phyloP scores from a whole-genome alignment of 2,888 invertebrate genomes.

The Drosophila cyrtoloma region DNA sequence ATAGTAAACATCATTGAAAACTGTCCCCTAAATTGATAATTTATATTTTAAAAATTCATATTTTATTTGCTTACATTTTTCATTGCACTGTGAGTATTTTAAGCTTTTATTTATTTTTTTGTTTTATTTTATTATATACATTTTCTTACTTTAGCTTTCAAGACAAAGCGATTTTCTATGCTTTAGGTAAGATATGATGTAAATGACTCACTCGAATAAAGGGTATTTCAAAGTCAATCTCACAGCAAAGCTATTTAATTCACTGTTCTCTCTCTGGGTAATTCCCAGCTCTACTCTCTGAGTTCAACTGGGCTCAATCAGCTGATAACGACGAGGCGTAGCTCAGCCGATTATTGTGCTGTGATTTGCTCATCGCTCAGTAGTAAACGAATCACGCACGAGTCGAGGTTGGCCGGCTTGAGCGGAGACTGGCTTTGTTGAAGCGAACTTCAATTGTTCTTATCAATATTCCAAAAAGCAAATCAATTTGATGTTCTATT shows the following conservation, averaged over 20 bases:
- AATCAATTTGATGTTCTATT: slow-evolving; percentile 21
- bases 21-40: background rate
- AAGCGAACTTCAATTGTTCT: slow-evolving; percentile 45
- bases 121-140: background rate
- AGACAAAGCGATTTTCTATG: background rate
- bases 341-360: slow-evolving; percentile 37
- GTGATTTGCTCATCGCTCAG: slow-evolving; percentile 46
- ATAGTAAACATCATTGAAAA: too few species aligned
- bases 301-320: slow-evolving; percentile 24
- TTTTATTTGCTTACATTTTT: background rate
- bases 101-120: background rate
- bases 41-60: background rate
- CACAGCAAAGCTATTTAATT: background rate
- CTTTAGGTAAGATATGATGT: background rate
- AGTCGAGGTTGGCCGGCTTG: slow-evolving; percentile 21
- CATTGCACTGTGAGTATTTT: background rate
- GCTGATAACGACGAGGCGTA: slow-evolving; percentile 54
- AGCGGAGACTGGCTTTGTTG: slow-evolving; percentile 2
- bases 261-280: background rate
- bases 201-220: background rate
- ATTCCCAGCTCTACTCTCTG: slow-evolving; percentile 1
- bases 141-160: background rate
- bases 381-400: slow-evolving; percentile 45
- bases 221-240: slow-evolving; percentile 32
- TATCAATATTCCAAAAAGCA: slow-evolving; percentile 53